phyloP scores from a whole-genome alignment of 2,888 invertebrate genomes.

The Drosophila bunnanda region DNA sequence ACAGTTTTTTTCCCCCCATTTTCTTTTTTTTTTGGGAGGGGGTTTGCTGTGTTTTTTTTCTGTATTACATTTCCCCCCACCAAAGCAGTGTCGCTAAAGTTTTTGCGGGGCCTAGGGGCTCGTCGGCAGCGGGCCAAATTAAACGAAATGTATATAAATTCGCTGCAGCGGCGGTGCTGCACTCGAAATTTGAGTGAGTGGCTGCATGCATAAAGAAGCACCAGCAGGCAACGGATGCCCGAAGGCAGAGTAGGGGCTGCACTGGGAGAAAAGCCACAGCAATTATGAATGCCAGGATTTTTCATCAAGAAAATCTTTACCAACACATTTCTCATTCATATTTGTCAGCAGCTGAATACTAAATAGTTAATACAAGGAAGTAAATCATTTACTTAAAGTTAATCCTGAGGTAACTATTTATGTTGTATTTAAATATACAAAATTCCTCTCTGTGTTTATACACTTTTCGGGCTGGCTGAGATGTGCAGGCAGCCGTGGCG shows the following conservation, averaged over 20 bases:
- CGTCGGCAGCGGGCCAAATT: slow-evolving; percentile 64
- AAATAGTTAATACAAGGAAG: background rate
- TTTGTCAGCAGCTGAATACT: background rate
- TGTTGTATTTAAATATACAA: background rate
- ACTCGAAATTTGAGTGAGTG: slow-evolving; percentile 77
- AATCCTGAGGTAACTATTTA: no score
- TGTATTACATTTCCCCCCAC: slow-evolving; percentile 25
- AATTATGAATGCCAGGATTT: background rate
- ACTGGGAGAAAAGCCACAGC: background rate
- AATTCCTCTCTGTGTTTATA: background rate
- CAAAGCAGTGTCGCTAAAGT: slow-evolving; percentile 72
- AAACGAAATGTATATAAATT: slow-evolving; percentile 79
- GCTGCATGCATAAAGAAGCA: slow-evolving; percentile 71
- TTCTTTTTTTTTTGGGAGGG: slow-evolving; percentile 1
- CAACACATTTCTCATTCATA: background rate
- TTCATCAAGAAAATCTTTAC: background rate
- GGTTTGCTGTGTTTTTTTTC: slow-evolving; percentile 18
- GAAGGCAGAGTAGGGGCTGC: slow-evolving; percentile 26
- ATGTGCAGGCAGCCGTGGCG: slow-evolving; percentile 35
- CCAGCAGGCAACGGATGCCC: slow-evolving; percentile 17
- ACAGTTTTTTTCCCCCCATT: slow-evolving; percentile 14
- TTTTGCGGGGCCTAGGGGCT: slow-evolving; percentile 36
- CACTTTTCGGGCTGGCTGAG: slow-evolving; percentile 17
- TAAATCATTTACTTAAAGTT: no score
- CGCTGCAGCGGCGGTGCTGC: slow-evolving; percentile 70